phyloP scores from a whole-genome alignment of 2,113 vertebrate species.

The Leptocoma aspasia region DNA sequence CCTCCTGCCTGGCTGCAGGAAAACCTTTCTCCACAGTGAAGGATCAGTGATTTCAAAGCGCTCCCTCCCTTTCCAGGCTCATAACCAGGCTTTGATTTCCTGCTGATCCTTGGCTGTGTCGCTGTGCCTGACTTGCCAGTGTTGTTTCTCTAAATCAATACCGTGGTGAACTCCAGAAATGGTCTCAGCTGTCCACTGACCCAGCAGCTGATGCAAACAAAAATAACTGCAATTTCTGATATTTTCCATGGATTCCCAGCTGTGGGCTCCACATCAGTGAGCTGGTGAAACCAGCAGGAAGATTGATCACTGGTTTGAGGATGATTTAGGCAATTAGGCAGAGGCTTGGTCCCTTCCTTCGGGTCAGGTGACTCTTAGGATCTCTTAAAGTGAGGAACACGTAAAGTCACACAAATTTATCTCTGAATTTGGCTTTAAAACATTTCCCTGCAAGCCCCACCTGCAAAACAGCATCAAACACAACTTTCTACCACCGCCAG shows the following conservation, averaged over 20 bases:
- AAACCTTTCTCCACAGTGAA: background rate
- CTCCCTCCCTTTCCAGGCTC: background rate
- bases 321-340: background rate
- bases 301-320: background rate
- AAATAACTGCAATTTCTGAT: background rate
- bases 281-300: background rate
- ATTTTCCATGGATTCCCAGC: background rate
- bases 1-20: background rate
- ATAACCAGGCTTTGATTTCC: background rate
- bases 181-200: background rate
- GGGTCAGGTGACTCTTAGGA: background rate
- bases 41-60: background rate
- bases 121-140: background rate
- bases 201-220: background rate
- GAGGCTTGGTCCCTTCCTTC: background rate
- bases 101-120: background rate
- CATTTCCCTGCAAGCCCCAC: background rate
- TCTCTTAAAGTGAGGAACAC: background rate
- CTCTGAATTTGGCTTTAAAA: background rate
- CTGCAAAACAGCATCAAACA: background rate
- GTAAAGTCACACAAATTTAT: rapidly evolving
- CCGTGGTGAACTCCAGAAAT: background rate
- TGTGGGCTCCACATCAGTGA: background rate
- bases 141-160: background rate
- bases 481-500: background rate